Base-by-base conservation (phyloP, 2,888 invertebrate species). In the Glyphotaelius pellucidus region DNA sequence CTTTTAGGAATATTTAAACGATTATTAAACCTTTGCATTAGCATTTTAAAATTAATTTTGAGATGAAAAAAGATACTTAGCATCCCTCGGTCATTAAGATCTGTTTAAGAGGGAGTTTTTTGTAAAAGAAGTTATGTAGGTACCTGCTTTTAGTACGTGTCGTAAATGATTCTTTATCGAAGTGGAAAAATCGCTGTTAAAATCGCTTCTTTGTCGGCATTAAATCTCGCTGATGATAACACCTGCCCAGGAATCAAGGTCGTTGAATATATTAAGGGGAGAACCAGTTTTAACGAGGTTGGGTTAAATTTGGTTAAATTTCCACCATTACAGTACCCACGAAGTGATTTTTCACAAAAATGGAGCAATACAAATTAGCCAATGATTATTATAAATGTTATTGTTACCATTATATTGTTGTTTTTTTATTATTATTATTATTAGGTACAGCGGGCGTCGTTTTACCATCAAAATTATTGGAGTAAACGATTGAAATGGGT, bases 21-120 rank as follows among this genome's bases (percentile, higher is more conserved):
- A 35, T 19, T 35, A 83, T 83, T 35, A 83, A 15, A 83, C 9
- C 42, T 19, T 14, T 67, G 25, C 90, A 79, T 30, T 89, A 91
- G 87, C 87, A 81, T 79, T 91, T 85, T 67, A 83, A 38, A 31
- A 87, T 83, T 83, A 83, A 67, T 67, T 67, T 67, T 67, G 25
- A 67, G 67, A 67, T 67, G 25, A 67, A 67, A 67, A 42, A 67
- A 67, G 25, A n/a, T 67, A 67, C n/a, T 67, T 25, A 67, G 67
- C 67, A 67, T n/a, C 67, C 67, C 25, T 67, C 9, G 67, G n/a
- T 25, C 67, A 67, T 67, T 67, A 67, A 67, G 67, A 67, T 67
- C n/a, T 67, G n/a, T 67, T 67, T 67, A 67, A 67, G 9, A 25
- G 67, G 7, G 25, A 67, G 5, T 25, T 67, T 67, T 67, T 67